Evolutionary conservation across 2,797 vertebrate genomes (phyloP).

Genomic region (Hipposideros larvatus): DNA sequence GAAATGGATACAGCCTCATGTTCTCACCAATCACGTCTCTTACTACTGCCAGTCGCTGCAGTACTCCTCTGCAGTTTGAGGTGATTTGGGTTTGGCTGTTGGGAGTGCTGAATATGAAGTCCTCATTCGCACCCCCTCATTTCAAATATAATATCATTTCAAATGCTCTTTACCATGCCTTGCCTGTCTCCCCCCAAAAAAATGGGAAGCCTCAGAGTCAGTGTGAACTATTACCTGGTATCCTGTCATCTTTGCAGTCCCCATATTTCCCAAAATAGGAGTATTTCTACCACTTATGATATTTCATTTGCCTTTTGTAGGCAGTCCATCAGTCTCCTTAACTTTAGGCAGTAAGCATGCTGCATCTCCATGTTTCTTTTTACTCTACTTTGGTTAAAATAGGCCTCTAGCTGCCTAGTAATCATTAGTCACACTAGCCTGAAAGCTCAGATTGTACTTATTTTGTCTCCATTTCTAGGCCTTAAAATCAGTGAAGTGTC

Average conservation of each 20-base stretch:
- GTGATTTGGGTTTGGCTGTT: conserved; percentile 86
- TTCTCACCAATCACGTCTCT: conserved; percentile 96
- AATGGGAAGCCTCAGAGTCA: conserved; percentile 58
- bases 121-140: conserved; percentile 59
- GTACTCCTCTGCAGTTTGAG: conserved; percentile 99
- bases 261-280: conserved; percentile 40
- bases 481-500: conserved; percentile 41
- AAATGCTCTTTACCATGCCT: conserved; percentile 66
- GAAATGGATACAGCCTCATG: conserved; percentile 90
- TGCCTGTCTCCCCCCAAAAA: conserved; percentile 57
- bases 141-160: conserved; percentile 68
- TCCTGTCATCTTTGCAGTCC: conserved; percentile 69
- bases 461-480: conserved; percentile 32
- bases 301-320: conserved; percentile 57
- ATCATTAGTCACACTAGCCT: background rate
- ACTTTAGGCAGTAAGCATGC: conserved; percentile 51
- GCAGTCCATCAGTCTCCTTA: background rate
- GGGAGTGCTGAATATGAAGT: conserved; percentile 56
- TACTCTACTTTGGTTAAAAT: conserved; percentile 31
- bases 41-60: conserved; percentile 95
- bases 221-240: conserved; percentile 68
- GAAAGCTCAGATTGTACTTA: background rate
- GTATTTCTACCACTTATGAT: background rate
- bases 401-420: background rate
- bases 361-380: conserved; percentile 55